These are phyloP conservation scores for Spizaetus ornatus DNA, from an alignment of 2,113 vertebrate species.

Conservation along the genomic window DNA sequence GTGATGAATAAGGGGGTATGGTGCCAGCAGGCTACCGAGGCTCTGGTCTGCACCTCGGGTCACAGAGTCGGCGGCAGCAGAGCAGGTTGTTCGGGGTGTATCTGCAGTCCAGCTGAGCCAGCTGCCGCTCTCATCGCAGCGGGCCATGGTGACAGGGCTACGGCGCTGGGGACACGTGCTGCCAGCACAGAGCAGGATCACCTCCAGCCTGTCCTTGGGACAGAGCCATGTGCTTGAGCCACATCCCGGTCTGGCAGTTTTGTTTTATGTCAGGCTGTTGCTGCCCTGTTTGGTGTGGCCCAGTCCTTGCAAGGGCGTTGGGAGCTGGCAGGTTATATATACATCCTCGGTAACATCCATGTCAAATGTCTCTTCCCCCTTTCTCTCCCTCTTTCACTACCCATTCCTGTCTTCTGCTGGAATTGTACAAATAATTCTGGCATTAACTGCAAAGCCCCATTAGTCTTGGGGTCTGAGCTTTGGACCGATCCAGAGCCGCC, in stretches of 20 bases:
- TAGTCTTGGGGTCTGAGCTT: background rate
- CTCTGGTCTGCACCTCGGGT: background rate
- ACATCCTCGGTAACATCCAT: background rate
- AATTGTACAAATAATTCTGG: background rate
- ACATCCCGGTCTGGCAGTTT: fast-evolving
- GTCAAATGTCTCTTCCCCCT: background rate
- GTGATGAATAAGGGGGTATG: background rate
- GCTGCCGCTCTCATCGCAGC: background rate
- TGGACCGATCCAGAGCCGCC: background rate
- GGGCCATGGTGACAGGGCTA: background rate
- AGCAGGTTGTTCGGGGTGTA: background rate
- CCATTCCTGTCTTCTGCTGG: background rate
- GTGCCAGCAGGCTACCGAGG: background rate
- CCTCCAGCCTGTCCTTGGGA: background rate
- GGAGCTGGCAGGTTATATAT: background rate
- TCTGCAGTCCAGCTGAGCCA: too few relatives aligned
- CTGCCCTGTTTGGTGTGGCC: background rate
- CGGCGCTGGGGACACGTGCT: background rate
- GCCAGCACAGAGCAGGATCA: background rate
- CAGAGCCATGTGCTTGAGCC: background rate
- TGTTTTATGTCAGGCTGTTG: background rate
- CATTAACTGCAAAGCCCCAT: background rate
- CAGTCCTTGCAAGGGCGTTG: fast-evolving
- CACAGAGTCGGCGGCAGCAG: background rate
- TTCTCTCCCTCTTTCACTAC: background rate